phyloP scores from a whole-genome alignment of 2,888 invertebrate species.

The Drosophila aldrichi region DNA sequence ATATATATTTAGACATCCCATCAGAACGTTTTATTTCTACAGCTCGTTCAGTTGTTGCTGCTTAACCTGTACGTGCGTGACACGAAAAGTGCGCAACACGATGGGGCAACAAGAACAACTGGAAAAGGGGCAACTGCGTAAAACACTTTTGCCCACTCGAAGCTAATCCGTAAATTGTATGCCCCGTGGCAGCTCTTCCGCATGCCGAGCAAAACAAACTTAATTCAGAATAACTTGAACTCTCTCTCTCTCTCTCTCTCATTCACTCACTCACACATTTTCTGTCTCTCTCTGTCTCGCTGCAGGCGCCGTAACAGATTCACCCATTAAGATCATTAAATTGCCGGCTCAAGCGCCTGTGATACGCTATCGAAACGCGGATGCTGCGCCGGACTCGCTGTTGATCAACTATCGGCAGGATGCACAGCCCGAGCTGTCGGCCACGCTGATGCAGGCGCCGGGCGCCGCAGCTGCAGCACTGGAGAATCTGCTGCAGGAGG shows the following conservation, averaged over 20 bases:
- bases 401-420: constrained; percentile 72
- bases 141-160: constrained; percentile 29
- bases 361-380: constrained; percentile 77
- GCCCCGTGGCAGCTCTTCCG: constrained; percentile 63
- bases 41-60: not conserved
- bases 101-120: constrained; percentile 10
- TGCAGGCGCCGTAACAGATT: constrained; percentile 76
- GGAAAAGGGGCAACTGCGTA: constrained; percentile 61
- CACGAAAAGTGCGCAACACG: constrained; percentile 18
- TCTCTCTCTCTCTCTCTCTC: not conserved
- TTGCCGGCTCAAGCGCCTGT: constrained; percentile 81
- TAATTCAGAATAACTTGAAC: constrained; percentile 1
- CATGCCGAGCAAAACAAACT: constrained; percentile 21
- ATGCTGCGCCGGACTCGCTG: constrained; percentile 65
- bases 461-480: constrained; percentile 60
- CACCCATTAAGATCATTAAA: constrained; percentile 82
- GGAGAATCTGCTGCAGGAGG: constrained; percentile 68
- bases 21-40: too few relatives aligned
- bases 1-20: too few relatives aligned
- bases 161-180: constrained; percentile 69
- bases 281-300: not conserved
- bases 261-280: not conserved
- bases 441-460: constrained; percentile 64
- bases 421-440: constrained; percentile 65
- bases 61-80: constrained; percentile 13